Evolutionary conservation across 2,888 invertebrate species (phyloP).

Genomic region (Alviniconcha strummeri): DNA sequence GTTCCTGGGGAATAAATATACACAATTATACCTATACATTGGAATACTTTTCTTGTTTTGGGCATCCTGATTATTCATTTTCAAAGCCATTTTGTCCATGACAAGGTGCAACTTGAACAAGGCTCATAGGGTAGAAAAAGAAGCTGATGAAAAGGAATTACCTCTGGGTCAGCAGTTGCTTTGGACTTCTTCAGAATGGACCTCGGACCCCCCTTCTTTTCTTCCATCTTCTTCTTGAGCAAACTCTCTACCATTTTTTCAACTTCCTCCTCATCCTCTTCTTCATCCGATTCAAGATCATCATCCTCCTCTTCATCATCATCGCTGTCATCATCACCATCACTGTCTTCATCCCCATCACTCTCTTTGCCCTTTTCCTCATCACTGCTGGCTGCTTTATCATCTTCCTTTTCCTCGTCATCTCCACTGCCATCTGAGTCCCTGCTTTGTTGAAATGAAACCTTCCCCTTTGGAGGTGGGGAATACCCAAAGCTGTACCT

Average conservation of each 20-base stretch:
- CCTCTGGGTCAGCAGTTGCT: slow-evolving; percentile 10
- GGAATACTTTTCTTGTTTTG: too few species aligned
- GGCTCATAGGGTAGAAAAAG: too few species aligned
- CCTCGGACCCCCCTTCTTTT: slow-evolving; percentile 54
- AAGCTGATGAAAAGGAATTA: background rate
- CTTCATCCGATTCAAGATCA: slow-evolving; percentile 39
- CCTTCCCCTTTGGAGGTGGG: too few species aligned
- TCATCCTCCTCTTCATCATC: slow-evolving; percentile 42
- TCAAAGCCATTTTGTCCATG: too few species aligned
- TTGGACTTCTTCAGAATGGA: slow-evolving; percentile 43
- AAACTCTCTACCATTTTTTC: slow-evolving; percentile 33
- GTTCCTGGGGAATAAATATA: slow-evolving; percentile 44
- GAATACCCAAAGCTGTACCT: too few species aligned
- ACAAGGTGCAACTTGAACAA: too few species aligned
- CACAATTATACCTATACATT: background rate
- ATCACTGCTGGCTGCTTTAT: slow-evolving; percentile 33
- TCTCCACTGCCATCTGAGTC: slow-evolving; percentile 23
- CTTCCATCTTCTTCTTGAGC: slow-evolving; percentile 68
- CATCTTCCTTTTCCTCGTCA: slow-evolving; percentile 33
- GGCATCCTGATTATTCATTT: too few species aligned
- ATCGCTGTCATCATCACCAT: slow-evolving; percentile 45
- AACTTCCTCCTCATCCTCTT: slow-evolving; percentile 33
- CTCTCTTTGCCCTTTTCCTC: slow-evolving; percentile 43
- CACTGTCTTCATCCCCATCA: slow-evolving; percentile 48
- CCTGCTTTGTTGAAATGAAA: too few species aligned